A percentile compares a stretch with the other conserved stretches of the same genome.
phyloP scores from a whole-genome alignment of 2,113 vertebrate genomes.

The Sterna hirundo region DNA sequence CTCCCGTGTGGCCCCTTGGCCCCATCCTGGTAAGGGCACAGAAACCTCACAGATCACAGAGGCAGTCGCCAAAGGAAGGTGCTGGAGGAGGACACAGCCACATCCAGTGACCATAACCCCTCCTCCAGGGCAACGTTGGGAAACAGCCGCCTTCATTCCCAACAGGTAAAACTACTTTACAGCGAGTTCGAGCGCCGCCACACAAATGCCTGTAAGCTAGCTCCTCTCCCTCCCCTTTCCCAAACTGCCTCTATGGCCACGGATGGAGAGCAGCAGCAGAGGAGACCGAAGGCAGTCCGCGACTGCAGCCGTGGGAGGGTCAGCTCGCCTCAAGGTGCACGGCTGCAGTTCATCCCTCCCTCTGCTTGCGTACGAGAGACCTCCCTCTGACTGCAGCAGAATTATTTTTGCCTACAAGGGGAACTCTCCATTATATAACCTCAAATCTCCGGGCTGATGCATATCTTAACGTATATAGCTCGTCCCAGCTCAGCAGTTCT shows the following conservation, averaged over 20 bases:
- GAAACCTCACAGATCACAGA: not conserved
- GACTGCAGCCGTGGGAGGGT: not conserved
- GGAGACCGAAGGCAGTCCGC: not conserved
- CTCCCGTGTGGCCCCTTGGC: rapidly evolving
- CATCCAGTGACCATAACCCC: not conserved
- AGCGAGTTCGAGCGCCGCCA: not conserved
- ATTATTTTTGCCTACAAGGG: not conserved
- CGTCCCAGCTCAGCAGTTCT: not conserved
- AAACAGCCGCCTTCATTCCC: not conserved
- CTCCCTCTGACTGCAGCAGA: not conserved
- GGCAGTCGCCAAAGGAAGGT: not conserved
- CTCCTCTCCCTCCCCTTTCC: not conserved
- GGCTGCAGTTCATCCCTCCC: not conserved
- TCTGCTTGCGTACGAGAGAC: rapidly evolving
- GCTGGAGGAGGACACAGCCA: not conserved
- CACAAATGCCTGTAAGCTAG: not conserved
- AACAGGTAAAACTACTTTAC: not conserved
- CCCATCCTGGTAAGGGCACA: rapidly evolving
- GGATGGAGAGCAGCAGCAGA: not conserved
- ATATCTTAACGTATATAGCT: not conserved
- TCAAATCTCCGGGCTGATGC: not conserved
- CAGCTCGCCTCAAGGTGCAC: not conserved
- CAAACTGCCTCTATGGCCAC: not conserved
- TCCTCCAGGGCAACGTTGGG: not conserved
- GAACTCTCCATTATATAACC: not conserved